Evolutionary conservation across 2,113 vertebrate genomes (phyloP), one percentile per base, ranked within the genome.

Genomic region (Nematolebias whitei): DNA sequence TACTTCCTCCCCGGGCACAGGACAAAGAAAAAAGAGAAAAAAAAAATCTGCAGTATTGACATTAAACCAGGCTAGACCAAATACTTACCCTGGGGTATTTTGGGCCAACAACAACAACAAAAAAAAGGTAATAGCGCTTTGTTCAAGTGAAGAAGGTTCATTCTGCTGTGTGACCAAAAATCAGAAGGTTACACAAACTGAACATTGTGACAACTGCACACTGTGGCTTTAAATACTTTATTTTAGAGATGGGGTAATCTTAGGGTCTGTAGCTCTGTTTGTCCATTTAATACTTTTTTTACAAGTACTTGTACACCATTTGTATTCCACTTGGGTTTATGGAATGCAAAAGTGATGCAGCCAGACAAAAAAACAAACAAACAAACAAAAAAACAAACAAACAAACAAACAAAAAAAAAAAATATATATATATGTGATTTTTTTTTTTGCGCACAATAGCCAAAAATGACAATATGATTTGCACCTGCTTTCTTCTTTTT

Each of bases 1-100:
- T 88, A 85, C 84, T 86, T 88, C 72, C 75, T 90, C 85, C 87
- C 86, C 75, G 22, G 83, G 82, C 80, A 79, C 66, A 48, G 48
- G 72, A 71, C 79, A 86, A 84, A 85, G 82, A 85, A 86, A 82
- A 6, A 43, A 1, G 13, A 47, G 24, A 83, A 59, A 4, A 29
- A 29, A 35, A 8, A 35, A 8, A 35, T 35, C 67, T 75, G 76
- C 76, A 73, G 78, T 70, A 65, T 77, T 85, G 87, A 85, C 80
- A 90, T 84, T 87, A 86, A 84, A 76, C 75, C 71, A 79, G 84
- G 76, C 82, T 75, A 78, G 69, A 80, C 80, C 63, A 80, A 85
- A 77, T 61, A 47, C 66, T 72, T 68, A 72, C 54, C 85, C 74
- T 52, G 52, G 76, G 70, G 82, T 83, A 79, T 82, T 76, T 72